Base-by-base conservation (phyloP, 2,888 invertebrate genomes). In the Pseudococcus jackbeardsleyi region DNA sequence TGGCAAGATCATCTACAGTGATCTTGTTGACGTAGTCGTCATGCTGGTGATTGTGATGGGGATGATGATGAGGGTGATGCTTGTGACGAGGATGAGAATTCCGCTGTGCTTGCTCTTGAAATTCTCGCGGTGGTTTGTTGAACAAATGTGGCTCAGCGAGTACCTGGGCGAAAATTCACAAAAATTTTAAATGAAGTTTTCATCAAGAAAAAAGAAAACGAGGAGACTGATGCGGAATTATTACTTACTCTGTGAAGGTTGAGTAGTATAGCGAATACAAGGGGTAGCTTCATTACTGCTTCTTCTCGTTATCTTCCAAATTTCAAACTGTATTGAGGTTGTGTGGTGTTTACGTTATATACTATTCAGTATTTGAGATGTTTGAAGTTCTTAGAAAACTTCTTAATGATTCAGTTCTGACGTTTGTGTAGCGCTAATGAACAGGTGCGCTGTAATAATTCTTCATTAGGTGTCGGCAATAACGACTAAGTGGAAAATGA, bases 381-480 rank as follows among this genome's bases (percentile, higher is more conserved):
- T 17, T 72, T 33, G 33, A 68, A 15, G 15, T 9, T 19, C 11
- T 26, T 26, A 12, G 6, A 64, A 64, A 64, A 0, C 2, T 11
- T 11, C 4, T 64, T 9, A 19, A 59, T 59, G n/a, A 59, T 59
- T 59, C 15, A 6, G 8, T 5, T 22, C 22, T 22, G 19, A 11
- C 22, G 59, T 64, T 22, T 9, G 64, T 22, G 22, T 59, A 4
- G 9, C 19, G n/a, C 8, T 72, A 72, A 72, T 72, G 72, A 72
- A 72, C 72, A 72, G 33, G 72, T 72, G 72, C 7, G 72, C 33
- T 17, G 72, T 72, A 15, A n/a, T n/a, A n/a, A 72, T 33, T 72
- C n/a, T 72, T 72, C 26, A 72, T 72, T 72, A 72, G 33, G 33
- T 33, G 39, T 39, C 22, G n/a, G 8, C 1, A 22, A 64, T n/a